Evolutionary conservation across 2,113 vertebrate genomes (phyloP).

Genomic region (Prunella fulvescens): DNA sequence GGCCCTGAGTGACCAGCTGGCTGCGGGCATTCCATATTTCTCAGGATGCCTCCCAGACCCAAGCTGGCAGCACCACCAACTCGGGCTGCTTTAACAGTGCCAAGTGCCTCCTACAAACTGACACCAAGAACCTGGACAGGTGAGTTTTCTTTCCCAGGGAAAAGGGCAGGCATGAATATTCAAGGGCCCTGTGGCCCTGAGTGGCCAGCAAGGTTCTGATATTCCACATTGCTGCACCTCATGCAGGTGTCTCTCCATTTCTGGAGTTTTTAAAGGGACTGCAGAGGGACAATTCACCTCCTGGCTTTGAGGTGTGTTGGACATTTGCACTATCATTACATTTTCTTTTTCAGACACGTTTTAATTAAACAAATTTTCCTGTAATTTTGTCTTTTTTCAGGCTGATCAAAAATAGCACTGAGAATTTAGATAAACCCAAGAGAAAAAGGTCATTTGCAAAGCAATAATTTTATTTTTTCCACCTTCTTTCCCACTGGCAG

Average conservation of each 20-base stretch:
- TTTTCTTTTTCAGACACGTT: background rate
- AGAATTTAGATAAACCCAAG: background rate
- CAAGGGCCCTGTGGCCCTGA: too few relatives aligned
- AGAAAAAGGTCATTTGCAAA: background rate
- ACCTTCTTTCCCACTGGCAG: background rate
- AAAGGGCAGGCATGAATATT: too few relatives aligned
- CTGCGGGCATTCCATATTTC: too few relatives aligned
- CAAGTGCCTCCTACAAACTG: too few relatives aligned
- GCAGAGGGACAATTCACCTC: background rate
- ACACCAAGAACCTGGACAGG: too few relatives aligned
- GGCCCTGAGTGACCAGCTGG: too few relatives aligned
- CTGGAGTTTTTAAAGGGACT: background rate
- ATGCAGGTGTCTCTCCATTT: background rate
- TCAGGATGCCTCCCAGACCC: too few relatives aligned
- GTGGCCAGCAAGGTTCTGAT: too few relatives aligned
- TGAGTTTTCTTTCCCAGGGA: too few relatives aligned
- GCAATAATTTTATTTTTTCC: background rate
- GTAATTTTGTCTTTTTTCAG: background rate
- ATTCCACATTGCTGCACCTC: too few relatives aligned
- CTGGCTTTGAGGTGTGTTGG: background rate
- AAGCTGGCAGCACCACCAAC: too few relatives aligned
- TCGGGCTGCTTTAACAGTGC: too few relatives aligned
- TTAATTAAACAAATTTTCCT: background rate
- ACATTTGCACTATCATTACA: background rate
- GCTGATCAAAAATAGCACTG: background rate